phyloP scores from a whole-genome alignment of 2,888 invertebrate genomes.

The Drosophila stalkeri region DNA sequence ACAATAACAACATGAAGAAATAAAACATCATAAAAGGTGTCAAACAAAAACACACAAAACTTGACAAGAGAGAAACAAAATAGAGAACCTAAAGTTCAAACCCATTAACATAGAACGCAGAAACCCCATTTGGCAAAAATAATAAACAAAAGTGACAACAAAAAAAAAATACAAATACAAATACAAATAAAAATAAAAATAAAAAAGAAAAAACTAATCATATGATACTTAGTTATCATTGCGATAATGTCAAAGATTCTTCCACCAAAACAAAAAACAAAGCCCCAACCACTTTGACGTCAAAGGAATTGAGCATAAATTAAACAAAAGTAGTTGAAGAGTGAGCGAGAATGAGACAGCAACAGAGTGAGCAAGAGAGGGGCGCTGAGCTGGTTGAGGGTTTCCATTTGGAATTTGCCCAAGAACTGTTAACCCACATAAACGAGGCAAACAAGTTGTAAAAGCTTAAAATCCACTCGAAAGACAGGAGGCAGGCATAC shows the following conservation, averaged over 20 bases:
- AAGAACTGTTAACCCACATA: constrained; percentile 78
- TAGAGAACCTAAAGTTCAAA: constrained; percentile 30
- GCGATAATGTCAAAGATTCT: constrained; percentile 30
- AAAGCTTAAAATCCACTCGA: constrained; percentile 22
- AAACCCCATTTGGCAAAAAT: constrained; percentile 20
- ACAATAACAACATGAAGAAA: constrained; percentile 25
- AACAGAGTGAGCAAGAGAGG: background rate
- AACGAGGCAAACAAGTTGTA: constrained; percentile 52
- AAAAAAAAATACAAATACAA: constrained; percentile 5
- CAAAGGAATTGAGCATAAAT: constrained; percentile 50
- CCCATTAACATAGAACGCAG: constrained; percentile 16
- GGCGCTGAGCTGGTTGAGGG: background rate
- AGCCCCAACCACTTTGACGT: constrained; percentile 30
- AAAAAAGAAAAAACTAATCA: constrained; percentile 23
- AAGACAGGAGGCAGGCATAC: constrained; percentile 41
- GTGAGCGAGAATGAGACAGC: background rate
- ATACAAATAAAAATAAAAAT: background rate
- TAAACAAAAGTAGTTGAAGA: constrained; percentile 30
- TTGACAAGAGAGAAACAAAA: constrained; percentile 27
- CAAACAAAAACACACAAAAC: constrained; percentile 47
- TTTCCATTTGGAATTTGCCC: constrained; percentile 47
- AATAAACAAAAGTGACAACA: constrained; percentile 22
- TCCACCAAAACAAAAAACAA: constrained; percentile 21
- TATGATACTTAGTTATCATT: constrained; percentile 36
- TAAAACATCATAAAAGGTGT: constrained; percentile 48